Percentiles rank a stretch among this genome's conserved stretches.
Evolutionary conservation across 2,797 vertebrate species (phyloP).

Genomic region (Premnoplex brunnescens): DNA sequence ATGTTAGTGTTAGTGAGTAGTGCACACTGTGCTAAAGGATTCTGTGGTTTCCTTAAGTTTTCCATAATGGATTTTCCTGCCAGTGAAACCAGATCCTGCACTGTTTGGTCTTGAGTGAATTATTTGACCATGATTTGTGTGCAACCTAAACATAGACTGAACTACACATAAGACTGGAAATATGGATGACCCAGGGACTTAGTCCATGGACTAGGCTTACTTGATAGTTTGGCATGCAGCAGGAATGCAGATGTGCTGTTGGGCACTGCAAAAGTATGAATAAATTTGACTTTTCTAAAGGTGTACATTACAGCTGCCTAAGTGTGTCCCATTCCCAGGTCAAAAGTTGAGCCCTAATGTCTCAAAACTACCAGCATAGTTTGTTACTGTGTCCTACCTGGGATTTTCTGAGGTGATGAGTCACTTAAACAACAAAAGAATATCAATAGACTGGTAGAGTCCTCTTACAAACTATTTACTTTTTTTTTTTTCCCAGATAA

Average conservation of each 20-base stretch:
- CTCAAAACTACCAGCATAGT: background rate
- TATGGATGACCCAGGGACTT: background rate
- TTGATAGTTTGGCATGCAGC: background rate
- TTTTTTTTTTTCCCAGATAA: background rate
- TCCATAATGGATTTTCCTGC: conserved; percentile 36
- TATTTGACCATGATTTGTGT: conserved; percentile 42
- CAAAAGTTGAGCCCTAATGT: background rate
- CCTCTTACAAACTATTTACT: background rate
- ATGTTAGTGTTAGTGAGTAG: background rate
- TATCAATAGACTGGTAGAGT: background rate
- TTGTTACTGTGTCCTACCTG: background rate
- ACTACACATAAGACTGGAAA: background rate
- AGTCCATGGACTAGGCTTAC: background rate
- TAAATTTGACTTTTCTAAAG: background rate
- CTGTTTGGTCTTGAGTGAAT: conserved; percentile 17
- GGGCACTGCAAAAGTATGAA: background rate
- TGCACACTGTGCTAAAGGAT: background rate
- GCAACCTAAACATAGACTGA: background rate
- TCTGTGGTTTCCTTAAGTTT: background rate
- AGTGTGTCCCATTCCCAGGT: background rate
- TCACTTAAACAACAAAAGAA: background rate
- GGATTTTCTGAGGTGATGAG: background rate
- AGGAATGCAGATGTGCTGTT: background rate
- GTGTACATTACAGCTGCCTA: background rate
- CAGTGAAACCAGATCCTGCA: conserved; percentile 28